Evolutionary conservation across 2,113 vertebrate species (phyloP).

Genomic region (Heterocephalus glaber): DNA sequence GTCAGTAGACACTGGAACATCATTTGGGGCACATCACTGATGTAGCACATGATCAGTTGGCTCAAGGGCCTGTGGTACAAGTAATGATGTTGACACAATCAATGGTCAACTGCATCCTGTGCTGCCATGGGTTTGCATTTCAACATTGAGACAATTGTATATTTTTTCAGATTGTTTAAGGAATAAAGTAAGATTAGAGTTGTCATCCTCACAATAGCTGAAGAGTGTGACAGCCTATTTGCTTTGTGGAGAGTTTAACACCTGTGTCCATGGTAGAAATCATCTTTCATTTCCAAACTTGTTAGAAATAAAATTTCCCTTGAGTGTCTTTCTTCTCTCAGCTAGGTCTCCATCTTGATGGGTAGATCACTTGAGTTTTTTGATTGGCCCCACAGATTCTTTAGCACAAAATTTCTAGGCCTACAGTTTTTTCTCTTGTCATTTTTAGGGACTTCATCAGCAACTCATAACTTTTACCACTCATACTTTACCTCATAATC

Average conservation of each 20-base stretch:
- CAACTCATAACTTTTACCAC: background rate
- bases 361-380: background rate
- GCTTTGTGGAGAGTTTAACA: constrained; percentile 92
- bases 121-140: background rate
- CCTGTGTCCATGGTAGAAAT: constrained; percentile 94
- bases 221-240: constrained; percentile 84
- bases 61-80: background rate
- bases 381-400: background rate
- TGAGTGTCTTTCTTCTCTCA: background rate
- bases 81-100: background rate
- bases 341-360: background rate
- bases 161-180: constrained; percentile 87
- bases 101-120: background rate
- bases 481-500: too few relatives aligned
- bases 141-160: background rate
- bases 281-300: constrained; percentile 85
- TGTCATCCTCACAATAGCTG: background rate
- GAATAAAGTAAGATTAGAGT: constrained; percentile 89
- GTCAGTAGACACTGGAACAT: constrained; percentile 91
- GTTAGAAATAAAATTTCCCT: constrained; percentile 84
- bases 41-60: background rate
- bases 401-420: background rate
- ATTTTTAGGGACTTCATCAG: background rate
- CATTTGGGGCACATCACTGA: background rate
- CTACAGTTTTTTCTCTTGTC: background rate